Evolutionary conservation across 2,888 invertebrate species (phyloP).

Genomic region (Mesodorylaimus sp.): DNA sequence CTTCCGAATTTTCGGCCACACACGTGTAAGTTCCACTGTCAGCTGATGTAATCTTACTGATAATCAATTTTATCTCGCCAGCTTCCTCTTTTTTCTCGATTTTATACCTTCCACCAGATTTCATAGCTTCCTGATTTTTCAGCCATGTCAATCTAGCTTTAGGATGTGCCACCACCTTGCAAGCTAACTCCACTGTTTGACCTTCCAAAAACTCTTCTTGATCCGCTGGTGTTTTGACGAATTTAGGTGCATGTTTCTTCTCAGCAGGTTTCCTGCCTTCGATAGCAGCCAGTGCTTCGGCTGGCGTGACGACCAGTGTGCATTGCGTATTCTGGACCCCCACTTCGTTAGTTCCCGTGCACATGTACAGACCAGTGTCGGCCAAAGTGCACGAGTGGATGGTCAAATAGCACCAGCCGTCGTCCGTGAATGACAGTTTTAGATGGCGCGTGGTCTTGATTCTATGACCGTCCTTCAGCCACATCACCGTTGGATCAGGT

Average conservation of each 20-base stretch:
- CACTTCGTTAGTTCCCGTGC: conserved; percentile 7
- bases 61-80: conserved; percentile 20
- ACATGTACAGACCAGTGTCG: conserved; percentile 22
- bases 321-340: conserved; percentile 14
- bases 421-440: conserved; percentile 16
- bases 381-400: conserved; percentile 15
- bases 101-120: conserved; percentile 11
- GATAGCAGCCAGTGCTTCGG: not conserved
- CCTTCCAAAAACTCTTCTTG: not conserved
- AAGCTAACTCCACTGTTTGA: conserved; percentile 5
- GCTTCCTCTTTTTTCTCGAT: not conserved
- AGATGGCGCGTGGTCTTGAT: conserved; percentile 16
- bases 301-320: not conserved
- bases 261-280: not conserved
- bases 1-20: conserved; percentile 32
- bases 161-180: conserved; percentile 1
- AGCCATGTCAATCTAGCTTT: conserved; percentile 12
- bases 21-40: conserved; percentile 36
- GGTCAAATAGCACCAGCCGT: conserved; percentile 17
- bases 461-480: conserved; percentile 25
- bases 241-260: conserved; percentile 6
- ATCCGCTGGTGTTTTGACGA: conserved; percentile 3
- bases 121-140: conserved; percentile 28
- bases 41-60: conserved; percentile 21
- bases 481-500: conserved; percentile 29